Base-by-base conservation (phyloP, 2,888 invertebrate genomes). In the Kryphioiulus occultus region DNA sequence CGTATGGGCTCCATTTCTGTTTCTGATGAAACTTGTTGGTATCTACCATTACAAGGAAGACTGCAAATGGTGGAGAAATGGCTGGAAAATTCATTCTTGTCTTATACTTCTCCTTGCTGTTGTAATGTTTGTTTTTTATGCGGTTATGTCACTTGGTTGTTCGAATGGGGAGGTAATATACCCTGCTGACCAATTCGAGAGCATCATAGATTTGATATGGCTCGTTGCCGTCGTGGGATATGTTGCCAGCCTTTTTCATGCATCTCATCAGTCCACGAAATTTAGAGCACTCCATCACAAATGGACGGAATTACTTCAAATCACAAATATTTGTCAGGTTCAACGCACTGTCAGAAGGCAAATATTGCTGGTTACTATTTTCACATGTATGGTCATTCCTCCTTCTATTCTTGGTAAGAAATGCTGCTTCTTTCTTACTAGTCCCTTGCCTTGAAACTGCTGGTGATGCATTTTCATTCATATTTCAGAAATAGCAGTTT, bases 41-140 rank as follows among this genome's bases (percentile, higher is more conserved):
- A 17, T 84, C 9, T 84, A 84, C 22, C 84, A 84, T 35, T 84
- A 84, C 35, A 84, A 84, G 84, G 22, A 84, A 22, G 15, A 42
- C 30, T 84, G 39, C 42, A n/a, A 19, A n/a, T 84, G 84, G 84
- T 39, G 42, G 39, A 39, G 17, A 42, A 84, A 84, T 35, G 5
- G 7, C 19, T 84, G n/a, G 35, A 84, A 84, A 17, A 12, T 84
- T 39, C n/a, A 84, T 22, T 84, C 35, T 19, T 19, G 39, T 17
- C 17, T 84, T 9, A 17, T 84, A 12, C 19, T 35, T 84, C n/a
- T 84, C 17, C 22, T 35, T 35, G 4, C n/a, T 84, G 10, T 12
- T 42, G 35, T 7, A 4, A 84, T 68, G 68, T 68, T 68, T 68
- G 10, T 68, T 0, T 26, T 68, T 22, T 68, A 26, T 26, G 10